phyloP scores from a whole-genome alignment of 1,140 invertebrate species.

The Apolygus lucorum region DNA sequence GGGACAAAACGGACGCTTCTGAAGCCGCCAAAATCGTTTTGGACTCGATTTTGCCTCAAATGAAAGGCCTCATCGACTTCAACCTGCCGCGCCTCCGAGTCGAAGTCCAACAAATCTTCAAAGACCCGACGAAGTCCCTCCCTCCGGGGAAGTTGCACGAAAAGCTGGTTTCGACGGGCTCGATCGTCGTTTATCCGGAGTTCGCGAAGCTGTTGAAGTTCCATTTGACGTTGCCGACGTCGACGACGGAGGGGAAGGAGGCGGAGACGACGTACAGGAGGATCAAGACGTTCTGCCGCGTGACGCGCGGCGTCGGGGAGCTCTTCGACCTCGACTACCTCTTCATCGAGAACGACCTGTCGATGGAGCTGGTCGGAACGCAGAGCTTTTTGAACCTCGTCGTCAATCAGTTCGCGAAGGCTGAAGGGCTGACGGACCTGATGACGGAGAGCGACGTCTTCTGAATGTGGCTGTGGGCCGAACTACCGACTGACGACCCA shows the following conservation, averaged over 20 bases:
- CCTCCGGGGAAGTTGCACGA: neutral
- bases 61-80: neutral
- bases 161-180: neutral
- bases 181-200: neutral
- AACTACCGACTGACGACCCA: too few relatives aligned
- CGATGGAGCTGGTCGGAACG: neutral
- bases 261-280: neutral
- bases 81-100: neutral
- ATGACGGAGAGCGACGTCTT: neutral
- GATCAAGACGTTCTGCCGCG: neutral
- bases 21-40: neutral
- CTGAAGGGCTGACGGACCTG: neutral
- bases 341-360: neutral
- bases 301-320: neutral
- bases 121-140: neutral
- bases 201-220: neutral
- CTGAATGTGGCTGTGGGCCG: too few relatives aligned
- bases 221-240: neutral
- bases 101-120: neutral
- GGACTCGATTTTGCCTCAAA: neutral
- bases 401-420: neutral
- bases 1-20: neutral
- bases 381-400: neutral
- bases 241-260: neutral
- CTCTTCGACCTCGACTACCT: neutral